Evolutionary conservation across 2,113 vertebrate genomes (phyloP), one percentile per base, ranked within the genome.

Genomic region (Mesocricetus auratus): DNA sequence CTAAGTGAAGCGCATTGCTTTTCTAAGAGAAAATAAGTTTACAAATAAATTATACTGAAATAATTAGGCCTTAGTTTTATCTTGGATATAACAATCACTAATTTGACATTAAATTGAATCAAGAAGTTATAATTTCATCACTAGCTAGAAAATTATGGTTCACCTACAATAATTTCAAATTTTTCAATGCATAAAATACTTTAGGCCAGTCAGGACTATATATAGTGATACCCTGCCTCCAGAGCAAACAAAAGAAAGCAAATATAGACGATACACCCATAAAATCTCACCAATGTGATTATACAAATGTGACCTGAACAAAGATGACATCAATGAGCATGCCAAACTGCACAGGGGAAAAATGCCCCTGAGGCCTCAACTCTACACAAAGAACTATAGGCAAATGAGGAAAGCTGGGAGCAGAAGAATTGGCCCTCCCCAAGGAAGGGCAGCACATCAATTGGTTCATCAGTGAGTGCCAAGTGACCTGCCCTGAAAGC

Each of bases 1-100:
- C 92, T 94, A 74, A 95, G 66, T 39, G 92, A 78, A 71, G 45
- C 79, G 24, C 24, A 62, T 83, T 90, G 83, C 94, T 94, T 96
- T 90, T 73, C 45, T 75, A 85, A 56, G 56, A 91, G 12, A 94
- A 94, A 77, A 39, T 64, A 81, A 42, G 16, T 91, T 62, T 92
- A 88, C 33, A 90, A 69, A 53, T 3, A 91, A 83, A 96, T 73
- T 64, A 93, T 85, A 21, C 87, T 92, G 71, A 97, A 94, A 78
- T 74, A 78, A 74, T 69, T 75, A 66, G 39, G 10, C 58, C 47
- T 85, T 86, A 58, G 24, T 58, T 94, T 90, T 91, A 81, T 94
- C 64, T 75, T 50, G 75, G 21, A 83, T 92, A 33, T 79, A 89
- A 68, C 68, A 45, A 85, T 92, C 62, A 77, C 50, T 94, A 74